Evolutionary conservation across 1,140 invertebrate species (phyloP).

Genomic region (Drosophila pachea): DNA sequence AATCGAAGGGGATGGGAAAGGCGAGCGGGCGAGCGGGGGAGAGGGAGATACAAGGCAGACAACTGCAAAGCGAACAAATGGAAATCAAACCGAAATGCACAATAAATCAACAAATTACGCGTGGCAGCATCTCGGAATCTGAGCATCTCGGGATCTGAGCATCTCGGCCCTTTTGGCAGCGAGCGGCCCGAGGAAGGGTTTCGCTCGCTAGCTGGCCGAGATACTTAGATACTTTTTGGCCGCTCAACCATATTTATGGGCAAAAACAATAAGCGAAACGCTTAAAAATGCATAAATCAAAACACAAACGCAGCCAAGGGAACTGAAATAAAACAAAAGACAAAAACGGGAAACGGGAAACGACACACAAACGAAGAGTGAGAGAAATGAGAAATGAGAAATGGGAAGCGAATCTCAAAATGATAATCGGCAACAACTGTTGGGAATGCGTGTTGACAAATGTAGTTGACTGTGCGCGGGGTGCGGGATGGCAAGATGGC

Average conservation of each 20-base stretch:
- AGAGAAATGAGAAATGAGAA: constrained; percentile 27
- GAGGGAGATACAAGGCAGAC: not conserved
- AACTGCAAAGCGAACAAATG: constrained; percentile 28
- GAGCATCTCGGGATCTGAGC: not conserved
- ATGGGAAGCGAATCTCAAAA: constrained; percentile 64
- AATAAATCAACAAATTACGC: constrained; percentile 77
- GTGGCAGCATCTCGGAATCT: constrained; percentile 17
- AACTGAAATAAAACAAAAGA: constrained; percentile 52
- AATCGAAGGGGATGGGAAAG: not conserved
- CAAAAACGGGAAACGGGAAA: not conserved
- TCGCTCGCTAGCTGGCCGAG: constrained; percentile 45
- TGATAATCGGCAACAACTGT: constrained; percentile 79
- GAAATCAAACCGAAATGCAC: constrained; percentile 51
- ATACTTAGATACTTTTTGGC: constrained; percentile 36
- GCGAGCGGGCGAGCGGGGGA: too few relatives aligned
- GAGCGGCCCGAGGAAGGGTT: constrained; percentile 42
- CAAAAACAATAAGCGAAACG: constrained; percentile 78
- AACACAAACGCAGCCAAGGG: constrained; percentile 52
- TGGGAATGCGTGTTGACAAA: constrained; percentile 71
- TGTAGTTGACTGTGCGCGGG: constrained; percentile 39
- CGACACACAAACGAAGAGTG: constrained; percentile 6
- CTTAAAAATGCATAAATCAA: constrained; percentile 79
- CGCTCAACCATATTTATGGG: constrained; percentile 56
- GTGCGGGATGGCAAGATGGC: not conserved
- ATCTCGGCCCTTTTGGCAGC: not conserved